Evolutionary conservation across 2,888 invertebrate genomes (phyloP).

Genomic region (Taphrorychus bicolor): DNA sequence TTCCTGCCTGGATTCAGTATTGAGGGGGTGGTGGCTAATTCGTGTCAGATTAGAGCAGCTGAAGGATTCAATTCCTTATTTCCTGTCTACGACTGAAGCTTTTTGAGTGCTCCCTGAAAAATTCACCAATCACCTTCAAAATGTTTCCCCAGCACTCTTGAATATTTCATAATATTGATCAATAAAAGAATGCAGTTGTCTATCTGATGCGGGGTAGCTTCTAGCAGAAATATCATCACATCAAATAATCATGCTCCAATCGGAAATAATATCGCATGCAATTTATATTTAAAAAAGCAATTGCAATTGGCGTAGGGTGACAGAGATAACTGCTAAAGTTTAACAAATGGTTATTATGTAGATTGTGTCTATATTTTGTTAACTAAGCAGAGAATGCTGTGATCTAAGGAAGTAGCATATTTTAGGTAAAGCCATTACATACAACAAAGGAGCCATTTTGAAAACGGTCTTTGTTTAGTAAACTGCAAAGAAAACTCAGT

Average conservation of each 20-base stretch:
- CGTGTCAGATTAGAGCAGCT: slow-evolving; percentile 15
- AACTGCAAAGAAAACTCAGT: slow-evolving; percentile 3
- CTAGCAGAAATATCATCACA: not conserved
- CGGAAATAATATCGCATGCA: slow-evolving; percentile 7
- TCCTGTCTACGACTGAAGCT: not conserved
- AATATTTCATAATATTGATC: slow-evolving; percentile 3
- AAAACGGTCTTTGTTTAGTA: not conserved
- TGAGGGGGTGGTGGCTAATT: slow-evolving; percentile 27
- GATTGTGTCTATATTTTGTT: too few species aligned
- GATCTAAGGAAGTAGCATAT: not conserved
- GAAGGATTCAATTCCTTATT: not conserved
- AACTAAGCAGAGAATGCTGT: too few species aligned
- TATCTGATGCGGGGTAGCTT: not conserved
- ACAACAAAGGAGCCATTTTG: not conserved
- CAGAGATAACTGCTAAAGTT: too few species aligned
- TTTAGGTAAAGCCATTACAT: not conserved
- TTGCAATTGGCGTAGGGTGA: too few species aligned
- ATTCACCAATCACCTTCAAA: not conserved
- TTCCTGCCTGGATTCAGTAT: slow-evolving; percentile 23
- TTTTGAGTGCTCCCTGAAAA: not conserved
- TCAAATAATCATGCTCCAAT: slow-evolving; percentile 9
- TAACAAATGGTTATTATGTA: too few species aligned
- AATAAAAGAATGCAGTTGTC: not conserved
- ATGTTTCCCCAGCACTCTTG: not conserved
- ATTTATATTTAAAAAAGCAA: slow-evolving; percentile 1